phyloP scores from a whole-genome alignment of 2,797 vertebrate genomes.

The Acipenser oxyrinchus region DNA sequence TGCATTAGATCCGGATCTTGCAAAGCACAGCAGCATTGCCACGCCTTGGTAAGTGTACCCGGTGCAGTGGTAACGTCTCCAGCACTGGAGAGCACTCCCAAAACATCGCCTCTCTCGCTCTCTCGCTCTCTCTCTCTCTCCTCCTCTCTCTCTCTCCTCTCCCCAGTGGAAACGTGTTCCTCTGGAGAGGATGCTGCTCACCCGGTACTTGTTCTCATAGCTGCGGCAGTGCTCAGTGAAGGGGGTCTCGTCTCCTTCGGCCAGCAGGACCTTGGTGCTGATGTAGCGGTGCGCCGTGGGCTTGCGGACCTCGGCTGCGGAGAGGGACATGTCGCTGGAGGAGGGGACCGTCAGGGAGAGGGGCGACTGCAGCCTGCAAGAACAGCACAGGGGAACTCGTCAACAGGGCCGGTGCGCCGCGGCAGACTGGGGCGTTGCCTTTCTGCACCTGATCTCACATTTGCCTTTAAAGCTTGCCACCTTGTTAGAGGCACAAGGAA shows the following conservation, averaged over 20 bases:
- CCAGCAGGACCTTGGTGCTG: slow-evolving; percentile 86
- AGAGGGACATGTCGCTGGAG: slow-evolving; percentile 60
- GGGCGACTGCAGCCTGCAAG: slow-evolving; percentile 56
- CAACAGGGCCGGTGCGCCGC: not conserved
- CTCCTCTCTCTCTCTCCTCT: too few relatives aligned
- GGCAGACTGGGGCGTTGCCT: not conserved
- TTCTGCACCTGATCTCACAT: not conserved
- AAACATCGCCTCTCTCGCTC: too few relatives aligned
- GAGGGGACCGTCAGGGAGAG: slow-evolving; percentile 58
- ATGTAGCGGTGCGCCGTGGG: slow-evolving; percentile 74
- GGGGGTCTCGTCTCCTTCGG: slow-evolving; percentile 69
- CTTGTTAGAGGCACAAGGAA: not conserved
- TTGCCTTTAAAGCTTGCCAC: not conserved
- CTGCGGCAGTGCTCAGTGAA: slow-evolving; percentile 79
- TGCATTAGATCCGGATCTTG: too few relatives aligned
- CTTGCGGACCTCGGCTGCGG: slow-evolving; percentile 57
- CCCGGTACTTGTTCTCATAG: slow-evolving; percentile 78
- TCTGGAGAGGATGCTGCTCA: slow-evolving; percentile 38
- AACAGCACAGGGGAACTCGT: not conserved
- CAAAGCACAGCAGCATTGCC: too few relatives aligned
- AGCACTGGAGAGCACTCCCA: too few relatives aligned
- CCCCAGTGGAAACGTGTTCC: not conserved
- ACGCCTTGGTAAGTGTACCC: too few relatives aligned
- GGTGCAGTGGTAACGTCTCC: too few relatives aligned
- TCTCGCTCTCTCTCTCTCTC: too few relatives aligned